Evolutionary conservation across 2,797 vertebrate genomes (phyloP).

Genomic region (Podarcis siculus): DNA sequence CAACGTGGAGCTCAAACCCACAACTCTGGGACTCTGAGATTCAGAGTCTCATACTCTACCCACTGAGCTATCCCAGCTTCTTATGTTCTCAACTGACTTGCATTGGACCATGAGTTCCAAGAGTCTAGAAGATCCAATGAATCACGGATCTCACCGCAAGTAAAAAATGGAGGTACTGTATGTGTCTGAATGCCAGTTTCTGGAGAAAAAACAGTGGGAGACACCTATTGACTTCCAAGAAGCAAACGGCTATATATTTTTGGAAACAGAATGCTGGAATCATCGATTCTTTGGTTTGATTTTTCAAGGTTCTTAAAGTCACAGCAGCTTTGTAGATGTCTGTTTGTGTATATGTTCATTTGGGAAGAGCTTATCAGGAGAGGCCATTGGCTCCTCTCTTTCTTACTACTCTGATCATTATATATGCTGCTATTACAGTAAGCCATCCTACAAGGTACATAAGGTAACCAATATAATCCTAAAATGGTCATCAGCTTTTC

Average conservation of each 20-base stretch:
- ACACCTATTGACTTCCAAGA: background rate
- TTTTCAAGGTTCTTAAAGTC: background rate
- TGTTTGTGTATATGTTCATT: background rate
- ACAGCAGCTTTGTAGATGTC: background rate
- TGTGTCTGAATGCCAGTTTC: background rate
- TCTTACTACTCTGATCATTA: background rate
- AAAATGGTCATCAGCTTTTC: background rate
- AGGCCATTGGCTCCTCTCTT: background rate
- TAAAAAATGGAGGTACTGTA: too few species aligned
- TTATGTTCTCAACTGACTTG: background rate
- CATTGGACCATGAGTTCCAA: background rate
- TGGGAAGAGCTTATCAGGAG: background rate
- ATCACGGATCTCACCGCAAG: too few species aligned
- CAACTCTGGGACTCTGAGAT: too few species aligned
- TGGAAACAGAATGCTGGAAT: background rate
- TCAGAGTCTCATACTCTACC: too few species aligned
- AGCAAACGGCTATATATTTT: background rate
- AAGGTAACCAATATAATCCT: slow-evolving; percentile 5
- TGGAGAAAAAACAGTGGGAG: background rate
- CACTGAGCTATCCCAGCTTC: too few species aligned
- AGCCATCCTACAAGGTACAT: background rate
- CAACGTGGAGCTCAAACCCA: too few species aligned
- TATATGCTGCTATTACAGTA: background rate
- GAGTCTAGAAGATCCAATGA: background rate
- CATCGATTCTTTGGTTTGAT: background rate